These are phyloP conservation scores for Scatophagus argus DNA, from an alignment of 2,113 vertebrate species.

Conservation along the genomic window DNA sequence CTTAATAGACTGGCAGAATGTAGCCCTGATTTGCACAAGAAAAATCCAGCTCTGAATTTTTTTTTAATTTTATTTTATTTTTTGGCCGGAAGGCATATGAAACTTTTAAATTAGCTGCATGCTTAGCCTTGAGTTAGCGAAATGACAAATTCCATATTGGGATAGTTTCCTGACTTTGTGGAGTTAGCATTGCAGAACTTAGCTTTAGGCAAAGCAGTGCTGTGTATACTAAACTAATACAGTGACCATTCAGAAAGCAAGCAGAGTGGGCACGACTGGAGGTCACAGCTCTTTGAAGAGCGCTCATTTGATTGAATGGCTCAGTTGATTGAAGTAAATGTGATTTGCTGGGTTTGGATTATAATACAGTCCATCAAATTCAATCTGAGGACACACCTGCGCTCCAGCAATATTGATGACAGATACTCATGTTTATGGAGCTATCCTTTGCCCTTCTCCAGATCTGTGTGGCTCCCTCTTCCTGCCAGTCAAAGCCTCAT, in stretches of 20 bases:
- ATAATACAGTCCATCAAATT: slow-evolving; percentile 3
- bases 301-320: not conserved
- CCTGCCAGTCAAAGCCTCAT: slow-evolving; percentile 1
- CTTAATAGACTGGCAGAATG: slow-evolving; percentile 35
- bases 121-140: not conserved
- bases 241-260: not conserved
- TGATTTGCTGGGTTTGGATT: slow-evolving; percentile 14
- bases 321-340: not conserved
- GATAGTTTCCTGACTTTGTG: not conserved
- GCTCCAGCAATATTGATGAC: not conserved
- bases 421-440: not conserved
- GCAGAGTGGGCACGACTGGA: not conserved
- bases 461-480: not conserved
- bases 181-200: not conserved
- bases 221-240: slow-evolving; percentile 10
- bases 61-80: not conserved
- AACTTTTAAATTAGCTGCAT: not conserved
- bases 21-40: slow-evolving; percentile 11
- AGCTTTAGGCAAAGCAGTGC: slow-evolving; percentile 14
- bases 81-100: not conserved
- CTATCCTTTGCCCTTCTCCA: not conserved
- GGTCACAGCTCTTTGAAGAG: not conserved
- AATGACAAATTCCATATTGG: not conserved
- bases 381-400: not conserved
- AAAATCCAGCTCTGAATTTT: not conserved